phyloP scores from a whole-genome alignment of 1,140 invertebrate genomes.

The Acromyrmex charruanus region DNA sequence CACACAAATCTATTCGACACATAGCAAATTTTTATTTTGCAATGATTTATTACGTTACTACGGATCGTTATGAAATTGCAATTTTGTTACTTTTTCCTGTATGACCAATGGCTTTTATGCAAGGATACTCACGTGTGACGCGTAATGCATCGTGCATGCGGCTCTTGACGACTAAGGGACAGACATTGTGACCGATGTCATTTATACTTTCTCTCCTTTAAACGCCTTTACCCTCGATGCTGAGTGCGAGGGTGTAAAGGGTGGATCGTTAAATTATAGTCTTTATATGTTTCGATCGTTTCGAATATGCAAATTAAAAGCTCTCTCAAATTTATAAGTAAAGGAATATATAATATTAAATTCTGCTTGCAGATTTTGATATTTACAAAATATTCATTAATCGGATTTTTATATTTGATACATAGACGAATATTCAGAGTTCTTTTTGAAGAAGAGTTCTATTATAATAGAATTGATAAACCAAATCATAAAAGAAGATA shows the following conservation, averaged over 20 bases:
- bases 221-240: constrained; percentile 65
- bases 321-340: neutral
- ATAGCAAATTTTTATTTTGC: neutral
- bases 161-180: constrained; percentile 80
- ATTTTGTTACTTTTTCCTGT: constrained; percentile 4
- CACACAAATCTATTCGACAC: constrained; percentile 18
- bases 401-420: neutral
- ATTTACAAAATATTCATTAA: neutral
- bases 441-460: no score
- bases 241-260: neutral
- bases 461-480: no score
- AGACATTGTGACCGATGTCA: constrained; percentile 76
- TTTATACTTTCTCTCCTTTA: constrained; percentile 83
- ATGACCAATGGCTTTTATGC: constrained; percentile 33
- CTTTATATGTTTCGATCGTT: neutral
- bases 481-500: no score
- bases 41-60: constrained; percentile 26
- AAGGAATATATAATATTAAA: neutral
- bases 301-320: neutral
- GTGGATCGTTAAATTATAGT: neutral
- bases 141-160: constrained; percentile 81
- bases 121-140: constrained; percentile 79
- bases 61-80: constrained; percentile 42
- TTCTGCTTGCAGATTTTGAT: neutral
- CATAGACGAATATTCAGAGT: no score